phyloP scores from a whole-genome alignment of 2,888 invertebrate species.

The Spilarctia lutea region DNA sequence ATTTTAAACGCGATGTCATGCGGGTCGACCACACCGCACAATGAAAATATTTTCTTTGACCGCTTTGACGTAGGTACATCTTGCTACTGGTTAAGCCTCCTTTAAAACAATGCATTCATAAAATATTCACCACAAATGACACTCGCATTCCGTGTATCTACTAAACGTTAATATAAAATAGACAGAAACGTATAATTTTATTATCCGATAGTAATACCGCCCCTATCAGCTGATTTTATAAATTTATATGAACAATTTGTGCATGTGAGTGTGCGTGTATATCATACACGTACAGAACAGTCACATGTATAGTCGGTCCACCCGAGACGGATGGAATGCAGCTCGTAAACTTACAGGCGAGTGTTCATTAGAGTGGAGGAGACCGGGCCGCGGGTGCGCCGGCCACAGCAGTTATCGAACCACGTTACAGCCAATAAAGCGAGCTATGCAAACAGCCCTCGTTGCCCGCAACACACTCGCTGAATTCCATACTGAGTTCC shows the following conservation, averaged over 20 bases:
- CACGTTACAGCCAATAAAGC: constrained; percentile 83
- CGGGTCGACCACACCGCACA: constrained; percentile 84
- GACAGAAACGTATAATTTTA: constrained; percentile 25
- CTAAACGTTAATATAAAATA: constrained; percentile 24
- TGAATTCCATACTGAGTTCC: constrained; percentile 82
- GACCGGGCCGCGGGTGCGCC: constrained; percentile 53
- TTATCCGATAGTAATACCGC: constrained; percentile 27
- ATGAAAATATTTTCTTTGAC: constrained; percentile 71
- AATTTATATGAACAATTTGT: constrained; percentile 27
- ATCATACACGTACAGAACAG: constrained; percentile 36
- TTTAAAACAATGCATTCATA: constrained; percentile 81
- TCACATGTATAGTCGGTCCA: constrained; percentile 49
- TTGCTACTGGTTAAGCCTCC: constrained; percentile 64
- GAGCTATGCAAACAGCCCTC: constrained; percentile 82
- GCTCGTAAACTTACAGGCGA: constrained; percentile 66
- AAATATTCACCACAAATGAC: constrained; percentile 79
- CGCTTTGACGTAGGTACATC: constrained; percentile 25
- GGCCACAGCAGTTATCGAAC: constrained; percentile 67
- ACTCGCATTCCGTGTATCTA: constrained; percentile 46
- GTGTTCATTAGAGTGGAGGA: constrained; percentile 72
- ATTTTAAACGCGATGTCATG: constrained; percentile 69
- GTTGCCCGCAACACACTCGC: constrained; percentile 67
- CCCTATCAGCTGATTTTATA: constrained; percentile 60
- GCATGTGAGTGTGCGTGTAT: constrained; percentile 22
- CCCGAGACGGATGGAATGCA: constrained; percentile 66